Percentiles rank a stretch among this genome's conserved stretches.
These are phyloP conservation scores for Amphipyra berbera DNA, from an alignment of 2,888 invertebrate species.

Conservation along the genomic window DNA sequence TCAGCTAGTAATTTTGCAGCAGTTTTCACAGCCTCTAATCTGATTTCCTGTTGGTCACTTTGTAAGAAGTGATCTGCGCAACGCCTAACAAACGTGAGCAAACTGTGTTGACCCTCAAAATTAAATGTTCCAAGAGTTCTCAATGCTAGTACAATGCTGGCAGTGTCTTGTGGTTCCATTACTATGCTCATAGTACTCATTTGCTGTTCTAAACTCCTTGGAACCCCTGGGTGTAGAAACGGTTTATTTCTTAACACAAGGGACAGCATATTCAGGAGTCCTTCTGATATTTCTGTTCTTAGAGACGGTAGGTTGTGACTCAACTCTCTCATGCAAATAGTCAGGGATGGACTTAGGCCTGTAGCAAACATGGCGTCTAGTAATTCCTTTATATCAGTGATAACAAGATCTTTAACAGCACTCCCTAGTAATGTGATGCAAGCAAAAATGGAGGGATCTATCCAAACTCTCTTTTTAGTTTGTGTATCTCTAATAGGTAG, in stretches of 20 bases:
- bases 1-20: conserved; percentile 96
- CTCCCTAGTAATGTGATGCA: conserved; percentile 97
- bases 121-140: conserved; percentile 97
- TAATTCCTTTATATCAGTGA: conserved; percentile 94
- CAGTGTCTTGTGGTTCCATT: conserved; percentile 92
- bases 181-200: conserved; percentile 82
- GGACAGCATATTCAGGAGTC: conserved; percentile 97
- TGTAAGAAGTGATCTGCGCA: conserved; percentile 97
- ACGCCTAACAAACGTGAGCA: conserved; percentile 97
- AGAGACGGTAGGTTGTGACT: conserved; percentile 96
- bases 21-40: conserved; percentile 97
- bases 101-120: conserved; percentile 96
- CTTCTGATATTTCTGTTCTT: conserved; percentile 97
- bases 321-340: conserved; percentile 97
- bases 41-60: conserved; percentile 97
- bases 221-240: conserved; percentile 94
- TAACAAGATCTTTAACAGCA: conserved; percentile 94
- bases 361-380: conserved; percentile 98
- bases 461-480: conserved; percentile 92
- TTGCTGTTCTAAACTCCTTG: conserved; percentile 90
- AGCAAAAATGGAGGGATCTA: conserved; percentile 97
- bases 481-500: conserved; percentile 94
- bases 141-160: conserved; percentile 96
- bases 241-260: conserved; percentile 97
- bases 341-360: conserved; percentile 96